Evolutionary conservation across 2,888 invertebrate species (phyloP).

Genomic region (Cryptocephalus primarius): DNA sequence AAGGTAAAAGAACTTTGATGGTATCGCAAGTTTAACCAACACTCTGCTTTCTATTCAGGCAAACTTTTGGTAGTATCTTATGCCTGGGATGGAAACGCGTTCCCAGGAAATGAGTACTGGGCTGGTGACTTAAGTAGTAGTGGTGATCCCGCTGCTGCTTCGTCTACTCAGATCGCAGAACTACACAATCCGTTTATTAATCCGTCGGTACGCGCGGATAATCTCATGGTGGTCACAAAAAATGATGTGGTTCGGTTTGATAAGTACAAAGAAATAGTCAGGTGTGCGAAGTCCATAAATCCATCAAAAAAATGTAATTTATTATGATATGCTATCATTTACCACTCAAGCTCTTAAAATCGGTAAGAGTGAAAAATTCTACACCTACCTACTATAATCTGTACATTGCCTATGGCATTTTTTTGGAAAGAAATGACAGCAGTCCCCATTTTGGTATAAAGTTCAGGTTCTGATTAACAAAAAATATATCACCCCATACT

Average conservation of each 20-base stretch:
- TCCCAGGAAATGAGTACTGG: conserved; percentile 69
- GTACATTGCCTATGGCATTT: too few relatives aligned
- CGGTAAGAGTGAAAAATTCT: too few relatives aligned
- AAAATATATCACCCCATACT: too few relatives aligned
- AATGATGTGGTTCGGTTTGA: conserved; percentile 17
- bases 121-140: conserved; percentile 40
- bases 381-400: too few relatives aligned
- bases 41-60: conserved; percentile 4
- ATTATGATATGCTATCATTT: too few relatives aligned
- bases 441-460: too few relatives aligned
- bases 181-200: conserved; percentile 50
- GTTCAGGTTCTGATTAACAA: too few relatives aligned
- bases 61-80: conserved; percentile 19
- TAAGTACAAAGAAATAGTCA: conserved; percentile 9
- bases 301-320: too few relatives aligned
- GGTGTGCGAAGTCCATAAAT: too few relatives aligned
- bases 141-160: conserved; percentile 52
- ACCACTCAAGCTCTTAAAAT: too few relatives aligned
- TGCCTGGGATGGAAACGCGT: conserved; percentile 61
- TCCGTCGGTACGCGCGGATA: conserved; percentile 38
- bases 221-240: conserved; percentile 41
- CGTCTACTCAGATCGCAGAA: conserved; percentile 46
- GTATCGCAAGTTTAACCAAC: background rate
- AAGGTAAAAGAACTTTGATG: conserved; percentile 33
- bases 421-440: too few relatives aligned